These are phyloP conservation scores for Lasiurus cinereus DNA, from an alignment of 2,113 vertebrate species.

Conservation along the genomic window DNA sequence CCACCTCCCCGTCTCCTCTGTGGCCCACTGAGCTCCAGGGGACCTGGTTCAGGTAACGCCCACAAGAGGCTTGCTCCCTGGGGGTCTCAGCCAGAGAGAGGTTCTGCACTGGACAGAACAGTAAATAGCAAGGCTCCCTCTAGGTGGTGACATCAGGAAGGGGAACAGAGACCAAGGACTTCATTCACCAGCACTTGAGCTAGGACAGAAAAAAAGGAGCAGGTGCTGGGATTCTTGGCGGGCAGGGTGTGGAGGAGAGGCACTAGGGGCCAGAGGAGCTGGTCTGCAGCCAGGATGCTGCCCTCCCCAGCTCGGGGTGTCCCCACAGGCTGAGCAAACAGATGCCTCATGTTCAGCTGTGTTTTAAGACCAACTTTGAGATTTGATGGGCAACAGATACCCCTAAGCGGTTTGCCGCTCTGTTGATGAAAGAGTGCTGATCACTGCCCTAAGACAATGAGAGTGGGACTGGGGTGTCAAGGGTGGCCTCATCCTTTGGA, in stretches of 20 bases:
- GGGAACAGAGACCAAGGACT: constrained; percentile 42
- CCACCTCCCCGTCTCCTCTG: neutral
- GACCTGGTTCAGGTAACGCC: neutral
- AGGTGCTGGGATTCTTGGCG: neutral
- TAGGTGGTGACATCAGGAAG: constrained; percentile 73
- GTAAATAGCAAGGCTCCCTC: constrained; percentile 73
- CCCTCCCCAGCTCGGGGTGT: rapidly evolving
- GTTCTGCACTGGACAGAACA: constrained; percentile 62
- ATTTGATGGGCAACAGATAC: neutral
- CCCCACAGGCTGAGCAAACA: rapidly evolving
- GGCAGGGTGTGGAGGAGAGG: no score
- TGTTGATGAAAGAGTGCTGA: no score
- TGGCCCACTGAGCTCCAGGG: rapidly evolving
- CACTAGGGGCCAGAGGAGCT: neutral
- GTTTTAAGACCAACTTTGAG: neutral
- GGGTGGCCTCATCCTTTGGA: neutral
- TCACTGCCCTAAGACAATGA: neutral
- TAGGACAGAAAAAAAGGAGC: neutral
- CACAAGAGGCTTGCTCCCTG: no score
- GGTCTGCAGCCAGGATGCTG: neutral
- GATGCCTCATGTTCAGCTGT: neutral
- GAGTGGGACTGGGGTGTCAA: neutral
- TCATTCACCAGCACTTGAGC: constrained; percentile 63
- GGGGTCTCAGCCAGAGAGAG: neutral
- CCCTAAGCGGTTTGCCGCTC: no score